These are phyloP conservation scores for Anhinga anhinga DNA, from an alignment of 2,113 vertebrate genomes.

Conservation along the genomic window DNA sequence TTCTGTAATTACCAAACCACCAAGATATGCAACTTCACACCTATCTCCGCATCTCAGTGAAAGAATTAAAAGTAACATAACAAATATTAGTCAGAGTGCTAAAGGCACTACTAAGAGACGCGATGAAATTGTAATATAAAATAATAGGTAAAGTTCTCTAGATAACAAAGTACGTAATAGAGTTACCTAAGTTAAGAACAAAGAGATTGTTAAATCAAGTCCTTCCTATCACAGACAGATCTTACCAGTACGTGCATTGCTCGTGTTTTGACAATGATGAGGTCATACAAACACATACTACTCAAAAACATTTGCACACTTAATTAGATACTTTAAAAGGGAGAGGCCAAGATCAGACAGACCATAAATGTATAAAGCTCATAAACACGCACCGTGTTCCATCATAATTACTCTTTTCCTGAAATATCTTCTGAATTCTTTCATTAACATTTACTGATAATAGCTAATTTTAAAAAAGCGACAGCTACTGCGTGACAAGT, in stretches of 20 bases:
- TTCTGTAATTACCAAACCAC: background rate
- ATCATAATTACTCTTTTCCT: background rate
- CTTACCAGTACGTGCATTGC: background rate
- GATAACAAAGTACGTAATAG: background rate
- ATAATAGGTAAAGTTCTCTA: background rate
- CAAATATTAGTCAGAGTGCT: background rate
- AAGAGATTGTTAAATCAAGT: background rate
- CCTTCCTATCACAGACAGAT: background rate
- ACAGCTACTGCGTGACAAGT: accelerated
- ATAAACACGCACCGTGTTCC: background rate
- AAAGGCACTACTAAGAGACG: background rate
- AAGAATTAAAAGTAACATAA: background rate
- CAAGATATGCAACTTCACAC: background rate
- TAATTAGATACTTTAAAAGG: background rate
- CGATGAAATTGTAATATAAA: background rate
- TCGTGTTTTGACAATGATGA: background rate
- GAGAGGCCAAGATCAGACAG: background rate
- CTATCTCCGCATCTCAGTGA: background rate
- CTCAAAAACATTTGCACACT: background rate
- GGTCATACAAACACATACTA: background rate
- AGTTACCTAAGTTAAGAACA: background rate
- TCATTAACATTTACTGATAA: background rate
- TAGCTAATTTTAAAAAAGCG: background rate
- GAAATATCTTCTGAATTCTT: background rate
- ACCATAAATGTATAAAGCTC: background rate